Conservation (phyloP, 2,113 vertebrate genomes). For the Amblyornis subalaris region DNA sequence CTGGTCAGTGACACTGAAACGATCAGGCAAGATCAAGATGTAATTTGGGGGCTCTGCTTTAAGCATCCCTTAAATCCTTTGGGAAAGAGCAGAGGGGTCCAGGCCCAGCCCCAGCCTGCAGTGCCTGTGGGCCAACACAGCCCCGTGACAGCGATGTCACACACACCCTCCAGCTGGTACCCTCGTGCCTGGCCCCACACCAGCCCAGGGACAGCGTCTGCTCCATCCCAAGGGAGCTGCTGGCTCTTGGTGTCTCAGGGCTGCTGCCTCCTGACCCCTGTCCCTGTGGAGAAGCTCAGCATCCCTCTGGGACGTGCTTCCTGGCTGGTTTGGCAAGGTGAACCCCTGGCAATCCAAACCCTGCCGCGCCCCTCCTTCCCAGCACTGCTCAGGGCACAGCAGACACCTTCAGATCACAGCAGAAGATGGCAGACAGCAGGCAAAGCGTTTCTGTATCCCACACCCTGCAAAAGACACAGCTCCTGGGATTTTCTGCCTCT, state of each 20-base stretch:
- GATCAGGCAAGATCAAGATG: background rate
- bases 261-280: background rate
- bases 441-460: background rate
- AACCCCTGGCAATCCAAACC: background rate
- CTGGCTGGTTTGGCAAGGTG: background rate
- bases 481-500: background rate
- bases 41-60: background rate
- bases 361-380: accelerated
- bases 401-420: background rate
- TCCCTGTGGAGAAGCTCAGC: too few species aligned
- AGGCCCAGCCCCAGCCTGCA: accelerated
- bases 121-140: accelerated
- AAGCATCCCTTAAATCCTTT: background rate
- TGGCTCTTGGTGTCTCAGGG: accelerated
- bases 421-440: background rate
- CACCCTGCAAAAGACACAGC: background rate
- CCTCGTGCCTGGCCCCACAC: accelerated
- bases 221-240: background rate
- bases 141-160: accelerated
- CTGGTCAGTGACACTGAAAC: background rate
- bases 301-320: background rate
- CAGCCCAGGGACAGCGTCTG: accelerated
- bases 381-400: background rate
- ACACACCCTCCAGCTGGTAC: background rate
- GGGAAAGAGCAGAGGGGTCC: background rate